Evolutionary conservation across 2,797 vertebrate genomes (phyloP), one percentile per base, ranked within the genome.

Genomic region (Streptopelia turtur): DNA sequence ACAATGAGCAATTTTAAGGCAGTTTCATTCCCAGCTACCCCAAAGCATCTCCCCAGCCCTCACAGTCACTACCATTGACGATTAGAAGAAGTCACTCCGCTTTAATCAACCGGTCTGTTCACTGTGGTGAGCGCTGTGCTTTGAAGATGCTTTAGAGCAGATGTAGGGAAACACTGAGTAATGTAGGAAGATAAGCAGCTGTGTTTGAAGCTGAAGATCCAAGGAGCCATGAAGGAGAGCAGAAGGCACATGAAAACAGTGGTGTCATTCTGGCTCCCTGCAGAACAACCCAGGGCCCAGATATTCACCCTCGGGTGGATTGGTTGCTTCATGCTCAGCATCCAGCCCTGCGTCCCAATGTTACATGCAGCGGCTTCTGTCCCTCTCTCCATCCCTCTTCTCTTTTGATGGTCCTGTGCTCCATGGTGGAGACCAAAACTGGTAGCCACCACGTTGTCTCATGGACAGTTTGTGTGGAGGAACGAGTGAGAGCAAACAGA

Each of bases 151-250:
- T 37, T 86, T 94, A 91, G 76, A 74, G 87, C 31, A 82, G 91
- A 93, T 6, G 1, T 35, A 96, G 86, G 82, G 86, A 87, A 89
- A 71, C 86, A 93, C 75, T 92, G 88, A 92, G 95, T 94, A 94
- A 95, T 65, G 68, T 57, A 89, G 68, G 80, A 86, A 95, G 96
- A 96, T 95, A 94, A 97, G 95, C 78, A 95, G 86, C 81, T 95
- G 94, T 69, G 94, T 96, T 97, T 96, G 90, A 97, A 96, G 88
- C 86, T 89, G 91, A 71, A 83, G 65, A 94, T 95, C 65, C 94
- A 85, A 94, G 93, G 60, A 94, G 75, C 71, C 83, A 75, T 89
- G 70, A 64, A 92, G 60, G 88, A 93, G 35, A 1, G 1, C 77
- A 92, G 86, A 94, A 95, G 64, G 60, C 83, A 83, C 81, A 80